phyloP scores from a whole-genome alignment of 2,113 vertebrate genomes.

The Motacilla tschutschensis region DNA sequence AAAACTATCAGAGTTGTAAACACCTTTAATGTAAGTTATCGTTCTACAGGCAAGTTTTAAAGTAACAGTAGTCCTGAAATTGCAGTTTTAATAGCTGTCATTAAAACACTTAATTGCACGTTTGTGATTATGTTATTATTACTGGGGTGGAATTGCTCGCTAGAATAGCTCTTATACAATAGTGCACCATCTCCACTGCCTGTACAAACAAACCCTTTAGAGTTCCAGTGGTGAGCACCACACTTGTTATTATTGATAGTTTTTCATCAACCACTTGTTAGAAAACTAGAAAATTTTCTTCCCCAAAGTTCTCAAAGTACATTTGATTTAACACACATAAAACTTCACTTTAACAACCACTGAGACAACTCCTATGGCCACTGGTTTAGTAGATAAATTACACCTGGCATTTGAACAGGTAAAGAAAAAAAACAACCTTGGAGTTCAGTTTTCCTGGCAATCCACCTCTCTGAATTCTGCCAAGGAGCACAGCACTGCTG shows the following conservation, averaged over 20 bases:
- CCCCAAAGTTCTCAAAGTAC: background rate
- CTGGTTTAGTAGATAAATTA: background rate
- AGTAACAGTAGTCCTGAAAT: background rate
- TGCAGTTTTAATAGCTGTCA: background rate
- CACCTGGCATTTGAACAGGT: background rate
- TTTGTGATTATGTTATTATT: background rate
- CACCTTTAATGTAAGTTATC: background rate
- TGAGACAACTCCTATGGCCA: background rate
- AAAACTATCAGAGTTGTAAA: constrained; percentile 2
- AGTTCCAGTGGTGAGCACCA: background rate
- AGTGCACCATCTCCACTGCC: background rate
- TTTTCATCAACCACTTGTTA: background rate
- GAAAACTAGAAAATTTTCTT: background rate
- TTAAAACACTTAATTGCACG: background rate
- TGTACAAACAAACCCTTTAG: background rate
- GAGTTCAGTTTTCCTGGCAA: background rate
- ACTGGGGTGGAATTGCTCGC: background rate
- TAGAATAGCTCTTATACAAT: background rate
- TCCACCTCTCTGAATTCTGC: background rate
- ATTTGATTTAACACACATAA: background rate
- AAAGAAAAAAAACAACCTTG: background rate
- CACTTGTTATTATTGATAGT: background rate
- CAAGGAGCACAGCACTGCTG: background rate
- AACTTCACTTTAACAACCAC: background rate
- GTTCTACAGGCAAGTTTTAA: constrained; percentile 1